Base-by-base conservation (phyloP, 2,797 vertebrate genomes). In the Epinephelus coioides region DNA sequence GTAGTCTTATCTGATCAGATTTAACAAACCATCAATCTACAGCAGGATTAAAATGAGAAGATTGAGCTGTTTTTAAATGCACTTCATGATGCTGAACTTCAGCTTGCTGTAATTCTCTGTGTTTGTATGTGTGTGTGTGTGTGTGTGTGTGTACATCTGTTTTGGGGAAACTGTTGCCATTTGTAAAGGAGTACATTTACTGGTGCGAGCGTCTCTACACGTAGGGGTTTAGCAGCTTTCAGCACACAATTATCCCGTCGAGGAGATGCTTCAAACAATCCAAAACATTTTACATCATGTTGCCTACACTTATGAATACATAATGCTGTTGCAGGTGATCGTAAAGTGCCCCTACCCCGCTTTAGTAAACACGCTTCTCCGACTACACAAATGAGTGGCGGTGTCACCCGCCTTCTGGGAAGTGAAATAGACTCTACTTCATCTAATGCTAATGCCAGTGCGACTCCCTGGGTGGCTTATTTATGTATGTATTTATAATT, bases 401-500 rank as follows among this genome's bases (percentile, higher is more conserved):
- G 46, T 84, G 87, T 82, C 89, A 79, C 54, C 54, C 5, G 38
- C 63, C 73, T 53, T 44, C 1, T 0, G 77, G 79, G 56, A 70
- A 69, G 63, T 78, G 76, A 87, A 84, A 78, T 54, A 63, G 61
- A 78, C 69, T 76, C 77, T 46, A 10, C 64, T 82, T 79, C 54
- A 80, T 67, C 53, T 73, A 40, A 73, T 60, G 72, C 56, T 86
- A 85, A 90, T 83, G 65, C 46, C 46, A 69, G 59, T 1, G 5
- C 56, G 61, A 21, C 77, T 81, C 69, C 65, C 71, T 23, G 40
- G 71, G 62, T 59, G 73, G 57, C 68, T 88, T 87, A 79, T 89
- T 88, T 86, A 87, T 86, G 82, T 73, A 64, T 77, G 73, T 77
- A 72, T 89, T 87, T 88, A 78, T 85, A 69, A 81, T 81, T 86